Conservation (phyloP, 2,888 invertebrate species). For the Xestia xanthographa region DNA sequence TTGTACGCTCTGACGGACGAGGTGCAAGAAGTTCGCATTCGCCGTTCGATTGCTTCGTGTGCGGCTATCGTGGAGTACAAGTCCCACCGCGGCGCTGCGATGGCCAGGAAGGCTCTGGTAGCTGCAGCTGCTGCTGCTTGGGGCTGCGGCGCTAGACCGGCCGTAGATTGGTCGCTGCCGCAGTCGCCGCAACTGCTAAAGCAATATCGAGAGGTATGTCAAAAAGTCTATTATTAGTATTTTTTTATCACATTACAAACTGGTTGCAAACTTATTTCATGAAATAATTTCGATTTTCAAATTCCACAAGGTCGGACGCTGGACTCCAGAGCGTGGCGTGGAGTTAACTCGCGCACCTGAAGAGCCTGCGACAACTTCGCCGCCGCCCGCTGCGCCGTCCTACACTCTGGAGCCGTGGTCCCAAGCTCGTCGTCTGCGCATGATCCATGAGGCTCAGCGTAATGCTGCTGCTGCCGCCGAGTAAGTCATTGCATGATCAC, state of each 20-base stretch:
- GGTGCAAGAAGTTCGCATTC: slow-evolving; percentile 86
- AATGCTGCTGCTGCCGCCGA: slow-evolving; percentile 76
- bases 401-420: slow-evolving; percentile 88
- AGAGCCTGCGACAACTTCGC: slow-evolving; percentile 71
- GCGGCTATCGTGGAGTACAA: slow-evolving; percentile 94
- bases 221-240: neutral
- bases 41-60: slow-evolving; percentile 85
- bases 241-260: neutral
- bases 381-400: slow-evolving; percentile 77
- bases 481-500: slow-evolving; percentile 63
- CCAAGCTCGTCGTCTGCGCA: slow-evolving; percentile 86
- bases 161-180: slow-evolving; percentile 88
- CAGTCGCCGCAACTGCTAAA: slow-evolving; percentile 85
- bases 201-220: slow-evolving; percentile 85
- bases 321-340: slow-evolving; percentile 85
- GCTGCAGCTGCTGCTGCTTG: slow-evolving; percentile 89
- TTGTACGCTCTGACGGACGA: slow-evolving; percentile 90
- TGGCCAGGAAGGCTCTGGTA: slow-evolving; percentile 88
- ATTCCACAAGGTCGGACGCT: slow-evolving; percentile 80
- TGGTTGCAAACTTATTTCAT: neutral
- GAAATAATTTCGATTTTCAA: neutral
- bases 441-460: slow-evolving; percentile 87
- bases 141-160: slow-evolving; percentile 86
- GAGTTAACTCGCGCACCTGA: slow-evolving; percentile 82
- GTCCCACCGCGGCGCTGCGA: slow-evolving; percentile 92